These are phyloP conservation scores for Noturus placidus DNA, from an alignment of 2,113 vertebrate species.

Conservation along the genomic window DNA sequence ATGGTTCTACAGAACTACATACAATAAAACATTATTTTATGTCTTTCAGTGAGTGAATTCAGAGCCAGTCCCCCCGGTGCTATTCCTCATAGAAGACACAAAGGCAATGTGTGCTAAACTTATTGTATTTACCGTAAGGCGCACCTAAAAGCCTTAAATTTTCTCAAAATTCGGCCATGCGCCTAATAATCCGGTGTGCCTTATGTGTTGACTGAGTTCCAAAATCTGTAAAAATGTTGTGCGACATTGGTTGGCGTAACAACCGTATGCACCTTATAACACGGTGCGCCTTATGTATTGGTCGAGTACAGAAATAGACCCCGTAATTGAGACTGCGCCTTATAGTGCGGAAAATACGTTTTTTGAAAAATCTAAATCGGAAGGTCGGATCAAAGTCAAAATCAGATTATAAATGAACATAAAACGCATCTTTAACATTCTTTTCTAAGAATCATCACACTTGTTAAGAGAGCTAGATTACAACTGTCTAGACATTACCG, in stretches of 20 bases:
- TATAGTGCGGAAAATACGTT: no score
- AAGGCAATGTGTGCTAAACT: not conserved
- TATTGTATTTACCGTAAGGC: no score
- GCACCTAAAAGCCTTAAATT: no score
- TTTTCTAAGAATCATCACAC: constrained; percentile 23
- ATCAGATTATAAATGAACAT: constrained; percentile 9
- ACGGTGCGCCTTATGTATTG: no score
- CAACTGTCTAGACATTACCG: constrained; percentile 52
- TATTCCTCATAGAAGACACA: not conserved
- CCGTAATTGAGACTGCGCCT: no score
- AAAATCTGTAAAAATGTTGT: no score
- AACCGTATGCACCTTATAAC: no score
- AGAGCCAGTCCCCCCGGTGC: not conserved
- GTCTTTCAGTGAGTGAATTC: not conserved
- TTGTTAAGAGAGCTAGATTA: constrained; percentile 54
- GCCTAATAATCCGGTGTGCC: no score
- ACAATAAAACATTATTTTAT: not conserved
- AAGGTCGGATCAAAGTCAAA: not conserved
- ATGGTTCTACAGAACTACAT: not conserved
- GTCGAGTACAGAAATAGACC: no score
- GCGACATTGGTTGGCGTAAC: no score
- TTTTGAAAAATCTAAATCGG: constrained; percentile 4
- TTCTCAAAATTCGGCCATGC: no score
- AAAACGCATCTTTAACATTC: constrained; percentile 21
- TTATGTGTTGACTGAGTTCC: no score